Conservation (phyloP, 2,888 invertebrate species). For the Synanthedon formicaeformis region DNA sequence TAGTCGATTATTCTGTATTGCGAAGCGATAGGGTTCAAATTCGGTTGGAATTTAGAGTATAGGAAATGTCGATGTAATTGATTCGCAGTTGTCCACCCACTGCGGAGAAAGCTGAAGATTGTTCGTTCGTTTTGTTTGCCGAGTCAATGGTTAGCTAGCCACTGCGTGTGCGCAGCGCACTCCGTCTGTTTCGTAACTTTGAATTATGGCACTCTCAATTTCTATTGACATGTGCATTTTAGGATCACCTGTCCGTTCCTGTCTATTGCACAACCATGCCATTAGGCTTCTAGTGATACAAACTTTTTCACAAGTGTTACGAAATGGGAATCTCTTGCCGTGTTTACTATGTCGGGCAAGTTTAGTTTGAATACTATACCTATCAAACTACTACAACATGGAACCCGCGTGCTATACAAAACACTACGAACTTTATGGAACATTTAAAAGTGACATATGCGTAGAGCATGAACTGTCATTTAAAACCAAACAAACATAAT, state of each 20-base stretch:
- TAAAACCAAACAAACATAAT: no score
- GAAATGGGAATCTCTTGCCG: no score
- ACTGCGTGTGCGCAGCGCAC: slow-evolving; percentile 27
- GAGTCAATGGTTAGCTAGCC: slow-evolving; percentile 33
- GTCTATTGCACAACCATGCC: not conserved
- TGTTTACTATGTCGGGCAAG: no score
- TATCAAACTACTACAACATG: no score
- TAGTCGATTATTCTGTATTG: slow-evolving; percentile 10
- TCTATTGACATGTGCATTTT: slow-evolving; percentile 40
- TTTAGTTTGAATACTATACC: no score
- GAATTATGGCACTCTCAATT: slow-evolving; percentile 52
- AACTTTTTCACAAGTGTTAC: no score
- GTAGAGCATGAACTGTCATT: no score
- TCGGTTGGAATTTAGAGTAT: slow-evolving; percentile 9
- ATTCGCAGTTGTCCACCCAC: slow-evolving; percentile 26
- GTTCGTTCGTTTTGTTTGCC: slow-evolving; percentile 32
- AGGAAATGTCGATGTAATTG: slow-evolving; percentile 20
- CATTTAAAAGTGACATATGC: no score
- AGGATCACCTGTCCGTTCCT: slow-evolving; percentile 7
- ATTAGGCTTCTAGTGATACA: no score
- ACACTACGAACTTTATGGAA: no score
- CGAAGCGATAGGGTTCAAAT: slow-evolving; percentile 19
- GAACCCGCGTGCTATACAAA: no score
- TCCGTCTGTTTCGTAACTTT: slow-evolving; percentile 21
- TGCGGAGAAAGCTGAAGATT: slow-evolving; percentile 48